A percentile compares a stretch with the other conserved stretches of the same genome.
Conservation (phyloP, 2,797 vertebrate species). For the Pyrocephalus nanus region DNA sequence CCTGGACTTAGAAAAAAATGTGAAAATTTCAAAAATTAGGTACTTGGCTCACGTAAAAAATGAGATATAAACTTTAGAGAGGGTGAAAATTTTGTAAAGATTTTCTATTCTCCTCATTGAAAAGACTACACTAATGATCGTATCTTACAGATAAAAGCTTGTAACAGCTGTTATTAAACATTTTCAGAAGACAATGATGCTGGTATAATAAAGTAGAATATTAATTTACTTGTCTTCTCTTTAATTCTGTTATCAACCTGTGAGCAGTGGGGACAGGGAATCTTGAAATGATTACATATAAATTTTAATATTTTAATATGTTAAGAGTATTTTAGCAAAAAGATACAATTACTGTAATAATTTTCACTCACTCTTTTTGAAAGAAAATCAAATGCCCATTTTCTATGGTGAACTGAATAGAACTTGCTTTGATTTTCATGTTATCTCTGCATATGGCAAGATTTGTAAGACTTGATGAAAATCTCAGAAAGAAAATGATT, state of each 20-base stretch:
- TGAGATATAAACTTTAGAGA: not conserved
- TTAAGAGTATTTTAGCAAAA: not conserved
- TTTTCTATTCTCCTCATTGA: not conserved
- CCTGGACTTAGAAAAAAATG: not conserved
- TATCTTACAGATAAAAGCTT: not conserved
- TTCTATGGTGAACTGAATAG: not conserved
- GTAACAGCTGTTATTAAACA: not conserved
- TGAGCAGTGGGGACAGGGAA: not conserved
- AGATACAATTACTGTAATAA: not conserved
- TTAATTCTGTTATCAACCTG: not conserved
- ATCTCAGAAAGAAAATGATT: not conserved
- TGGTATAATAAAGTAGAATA: not conserved
- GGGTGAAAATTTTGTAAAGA: not conserved
- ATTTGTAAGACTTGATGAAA: not conserved
- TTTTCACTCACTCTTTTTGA: not conserved
- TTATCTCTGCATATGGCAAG: not conserved
- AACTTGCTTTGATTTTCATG: not conserved
- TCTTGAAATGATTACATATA: not conserved
- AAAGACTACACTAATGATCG: not conserved
- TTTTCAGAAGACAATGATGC: not conserved
- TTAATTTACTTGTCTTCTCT: not conserved
- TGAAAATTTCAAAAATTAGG: not conserved
- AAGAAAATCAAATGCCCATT: not conserved
- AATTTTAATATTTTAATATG: constrained; percentile 1
- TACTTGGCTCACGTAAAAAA: not conserved